Conservation (phyloP, 1,140 invertebrate genomes). For the Procambarus virginalis region DNA sequence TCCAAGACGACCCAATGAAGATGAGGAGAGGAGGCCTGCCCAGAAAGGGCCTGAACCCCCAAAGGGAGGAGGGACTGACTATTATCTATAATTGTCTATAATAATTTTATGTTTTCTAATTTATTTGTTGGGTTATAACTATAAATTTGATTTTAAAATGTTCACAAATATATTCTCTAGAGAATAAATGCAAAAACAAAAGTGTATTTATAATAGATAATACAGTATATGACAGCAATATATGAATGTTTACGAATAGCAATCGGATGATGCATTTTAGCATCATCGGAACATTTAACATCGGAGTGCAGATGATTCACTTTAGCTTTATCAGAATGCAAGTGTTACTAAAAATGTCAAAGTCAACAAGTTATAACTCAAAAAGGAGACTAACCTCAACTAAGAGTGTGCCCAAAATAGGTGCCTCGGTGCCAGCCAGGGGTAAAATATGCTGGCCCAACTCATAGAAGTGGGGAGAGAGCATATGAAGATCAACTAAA, state of each 20-base stretch:
- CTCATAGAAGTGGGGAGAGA: slow-evolving; percentile 40
- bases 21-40: no score
- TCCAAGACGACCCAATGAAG: no score
- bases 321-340: not conserved
- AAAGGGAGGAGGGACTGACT: no score
- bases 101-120: no score
- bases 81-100: no score
- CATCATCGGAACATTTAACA: not conserved
- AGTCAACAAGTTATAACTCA: not conserved
- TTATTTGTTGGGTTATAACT: no score
- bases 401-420: slow-evolving; percentile 21
- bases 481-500: slow-evolving; percentile 21
- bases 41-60: no score
- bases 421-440: not conserved
- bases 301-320: not conserved
- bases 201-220: no score
- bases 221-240: not conserved
- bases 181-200: no score
- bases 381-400: slow-evolving; percentile 4
- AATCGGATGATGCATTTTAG: no score
- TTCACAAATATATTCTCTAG: no score
- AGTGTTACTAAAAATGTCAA: not conserved
- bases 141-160: no score
- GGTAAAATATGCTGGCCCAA: slow-evolving; percentile 34
- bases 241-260: not conserved